Evolutionary conservation across 1,140 invertebrate genomes (phyloP), one percentile per base, ranked within the genome.

Genomic region (Lepeophtheirus salmonis): DNA sequence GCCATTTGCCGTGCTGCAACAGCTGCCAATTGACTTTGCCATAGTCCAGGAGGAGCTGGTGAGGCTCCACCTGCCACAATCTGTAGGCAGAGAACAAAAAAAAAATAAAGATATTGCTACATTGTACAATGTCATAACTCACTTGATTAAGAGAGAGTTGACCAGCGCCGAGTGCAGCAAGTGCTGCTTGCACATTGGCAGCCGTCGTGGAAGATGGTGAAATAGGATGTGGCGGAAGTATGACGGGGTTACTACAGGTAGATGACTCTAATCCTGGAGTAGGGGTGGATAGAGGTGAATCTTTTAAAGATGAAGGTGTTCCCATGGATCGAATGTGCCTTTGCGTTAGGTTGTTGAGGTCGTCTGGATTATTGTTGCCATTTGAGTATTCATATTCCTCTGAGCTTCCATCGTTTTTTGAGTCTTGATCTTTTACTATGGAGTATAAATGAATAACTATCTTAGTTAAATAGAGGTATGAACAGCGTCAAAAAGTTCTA

Each of bases 101-200:
- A 62, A 6, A 41, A 6, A 61, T 14, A 12, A 17, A 22, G 17
- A 62, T 16, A 13, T 13, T 26, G 4, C 14, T 3, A 62, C 10
- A 10, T 56, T 10, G 6, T 16, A 60, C 26, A 61, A 54, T 16
- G 23, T 20, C 4, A 64, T 21, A 13, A 17, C 41, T 50, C 67
- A 76, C 74, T 71, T 76, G 74, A 64, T 72, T 74, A 51, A 75
- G 67, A n/a, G 73, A 74, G n/a, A 75, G 66, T 59, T 80, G 79
- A 21, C 78, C 74, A n/a, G 80, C 77, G 62, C 80, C 73, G 30
- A 83, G 74, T 25, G 70, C 70, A 16, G 81, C 80, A 48, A 82
- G 66, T 1, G 79, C 76, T 1, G 80, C 78, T 60, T 77, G 75
- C 20, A 76, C 73, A 30, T 67, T 75, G 30, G 65, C 66, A 4